Evolutionary conservation across 2,797 vertebrate species (phyloP), one percentile per base, ranked within the genome.

Genomic region (Sebastes iracundus): DNA sequence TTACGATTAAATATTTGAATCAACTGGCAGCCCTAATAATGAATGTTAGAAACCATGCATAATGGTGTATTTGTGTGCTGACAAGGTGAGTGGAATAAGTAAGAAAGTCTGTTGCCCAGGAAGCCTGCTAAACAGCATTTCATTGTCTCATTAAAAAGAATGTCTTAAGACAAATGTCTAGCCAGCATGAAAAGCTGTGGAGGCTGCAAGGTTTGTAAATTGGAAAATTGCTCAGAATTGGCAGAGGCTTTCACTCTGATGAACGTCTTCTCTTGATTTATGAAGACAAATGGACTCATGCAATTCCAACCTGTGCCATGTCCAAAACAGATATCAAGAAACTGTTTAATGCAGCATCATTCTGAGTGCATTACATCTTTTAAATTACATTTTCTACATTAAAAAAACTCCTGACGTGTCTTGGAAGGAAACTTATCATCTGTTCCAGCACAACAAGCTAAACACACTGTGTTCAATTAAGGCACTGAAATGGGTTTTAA

Each of bases 131-230:
- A 70, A 65, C 6, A 65, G 12, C 28, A 6, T 18, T 14, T n/a
- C 4, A 25, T 61, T 25, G 6, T 60, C 22, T 61, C 10, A 55
- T 38, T 58, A 14, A 49, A 69, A 33, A 9, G 5, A 62, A 22
- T 28, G 1, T 42, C 38, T 11, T 22, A 71, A 53, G 33, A 38
- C 60, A 73, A 72, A 75, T 71, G 23, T 80, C 32, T 33, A 71
- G 77, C 23, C 60, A 27, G 77, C 23, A 69, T 77, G 23, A 75
- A 80, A 88, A 46, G 60, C 58, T 78, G 53, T 49, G 2, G 16
- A 35, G 33, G 64, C 64, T 72, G 76, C 32, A 74, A 2, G 62
- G n/a, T 69, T 82, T 64, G 14, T 13, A 55, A 52, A 75, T 27
- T 52, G 66, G n/a, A 52, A 68, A 67, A 65, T 52, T 58, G 59